A percentile compares a stretch with the other conserved stretches of the same genome.
phyloP scores from a whole-genome alignment of 2,113 vertebrate genomes.

The Gobiocypris rarus region DNA sequence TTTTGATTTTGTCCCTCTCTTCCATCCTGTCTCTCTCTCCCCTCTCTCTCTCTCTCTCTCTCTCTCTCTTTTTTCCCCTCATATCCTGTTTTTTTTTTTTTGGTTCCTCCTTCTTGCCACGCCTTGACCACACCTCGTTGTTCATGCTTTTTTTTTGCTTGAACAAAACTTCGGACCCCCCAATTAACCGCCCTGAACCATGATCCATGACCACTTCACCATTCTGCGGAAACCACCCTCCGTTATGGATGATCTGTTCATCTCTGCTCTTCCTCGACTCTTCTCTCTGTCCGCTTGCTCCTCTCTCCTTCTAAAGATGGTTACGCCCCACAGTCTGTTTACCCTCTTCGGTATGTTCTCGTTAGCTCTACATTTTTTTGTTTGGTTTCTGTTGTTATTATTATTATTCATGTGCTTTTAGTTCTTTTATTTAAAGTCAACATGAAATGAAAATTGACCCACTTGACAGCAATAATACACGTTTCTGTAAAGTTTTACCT shows the following conservation, averaged over 20 bases:
- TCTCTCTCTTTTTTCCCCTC: conserved; percentile 70
- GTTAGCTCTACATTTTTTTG: conserved; percentile 91
- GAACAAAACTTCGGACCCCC: conserved; percentile 85
- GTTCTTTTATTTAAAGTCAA: conserved; percentile 69
- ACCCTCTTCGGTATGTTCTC: conserved; percentile 92
- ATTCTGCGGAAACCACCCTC: conserved; percentile 99
- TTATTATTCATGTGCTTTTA: conserved; percentile 75
- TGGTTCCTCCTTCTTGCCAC: conserved; percentile 72
- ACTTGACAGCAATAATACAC: not conserved
- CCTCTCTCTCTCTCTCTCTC: conserved; percentile 75
- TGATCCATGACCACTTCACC: conserved; percentile 99
- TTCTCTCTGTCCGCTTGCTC: conserved; percentile 97
- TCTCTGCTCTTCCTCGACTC: conserved; percentile 99
- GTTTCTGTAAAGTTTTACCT: not conserved
- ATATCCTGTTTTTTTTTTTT: conserved; percentile 77
- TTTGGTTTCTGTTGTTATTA: conserved; percentile 70
- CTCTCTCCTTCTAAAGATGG: conserved; percentile 83
- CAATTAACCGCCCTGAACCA: conserved; percentile 96
- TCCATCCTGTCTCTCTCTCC: conserved; percentile 53
- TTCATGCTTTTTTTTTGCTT: conserved; percentile 88
- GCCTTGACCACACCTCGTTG: conserved; percentile 57
- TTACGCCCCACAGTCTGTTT: conserved; percentile 91
- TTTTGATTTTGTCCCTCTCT: conserved; percentile 64
- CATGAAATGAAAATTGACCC: not conserved
- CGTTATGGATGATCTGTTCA: conserved; percentile 99